These are phyloP conservation scores for Scaptodrosophila latifasciaeformis DNA, from an alignment of 2,888 invertebrate genomes.

Conservation along the genomic window DNA sequence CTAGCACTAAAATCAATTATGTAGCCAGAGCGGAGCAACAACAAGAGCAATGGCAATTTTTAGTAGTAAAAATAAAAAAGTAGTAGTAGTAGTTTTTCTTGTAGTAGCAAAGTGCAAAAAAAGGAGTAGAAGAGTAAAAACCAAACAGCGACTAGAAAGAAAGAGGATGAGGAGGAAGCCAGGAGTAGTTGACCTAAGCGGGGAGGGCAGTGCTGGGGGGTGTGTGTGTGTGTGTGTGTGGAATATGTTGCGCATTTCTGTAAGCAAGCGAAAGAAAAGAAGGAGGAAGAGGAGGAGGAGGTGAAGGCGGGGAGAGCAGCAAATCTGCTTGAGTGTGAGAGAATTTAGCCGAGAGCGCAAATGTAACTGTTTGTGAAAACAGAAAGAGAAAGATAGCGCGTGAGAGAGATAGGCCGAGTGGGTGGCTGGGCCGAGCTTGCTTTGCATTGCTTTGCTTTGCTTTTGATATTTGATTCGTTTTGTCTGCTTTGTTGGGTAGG, in stretches of 20 bases:
- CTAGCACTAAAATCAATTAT: conserved; percentile 72
- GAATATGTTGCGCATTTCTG: conserved; percentile 70
- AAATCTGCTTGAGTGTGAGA: not conserved
- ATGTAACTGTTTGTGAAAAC: not conserved
- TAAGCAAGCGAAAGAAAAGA: conserved; percentile 16
- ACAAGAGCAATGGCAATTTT: conserved; percentile 16
- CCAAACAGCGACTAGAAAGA: conserved; percentile 46
- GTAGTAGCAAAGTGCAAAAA: conserved; percentile 56
- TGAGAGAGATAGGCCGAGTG: conserved; percentile 23
- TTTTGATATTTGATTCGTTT: conserved; percentile 12
- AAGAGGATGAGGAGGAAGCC: conserved; percentile 6
- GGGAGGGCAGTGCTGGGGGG: not conserved
- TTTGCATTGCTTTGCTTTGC: too few species aligned
- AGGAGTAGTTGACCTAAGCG: not conserved
- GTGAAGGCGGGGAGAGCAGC: conserved; percentile 7
- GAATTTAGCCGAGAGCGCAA: conserved; percentile 5
- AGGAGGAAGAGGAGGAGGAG: not conserved
- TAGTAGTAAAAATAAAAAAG: not conserved
- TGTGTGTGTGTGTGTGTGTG: conserved; percentile 49
- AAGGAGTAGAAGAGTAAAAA: conserved; percentile 54
- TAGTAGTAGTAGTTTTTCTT: conserved; percentile 19
- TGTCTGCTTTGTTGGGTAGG: conserved; percentile 1
- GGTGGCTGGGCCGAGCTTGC: too few species aligned
- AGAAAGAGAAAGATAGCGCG: conserved; percentile 11
- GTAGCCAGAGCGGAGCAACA: conserved; percentile 52